Evolutionary conservation across 2,113 vertebrate genomes (phyloP), one percentile per base, ranked within the genome.

Genomic region (Collichthys lucidus): DNA sequence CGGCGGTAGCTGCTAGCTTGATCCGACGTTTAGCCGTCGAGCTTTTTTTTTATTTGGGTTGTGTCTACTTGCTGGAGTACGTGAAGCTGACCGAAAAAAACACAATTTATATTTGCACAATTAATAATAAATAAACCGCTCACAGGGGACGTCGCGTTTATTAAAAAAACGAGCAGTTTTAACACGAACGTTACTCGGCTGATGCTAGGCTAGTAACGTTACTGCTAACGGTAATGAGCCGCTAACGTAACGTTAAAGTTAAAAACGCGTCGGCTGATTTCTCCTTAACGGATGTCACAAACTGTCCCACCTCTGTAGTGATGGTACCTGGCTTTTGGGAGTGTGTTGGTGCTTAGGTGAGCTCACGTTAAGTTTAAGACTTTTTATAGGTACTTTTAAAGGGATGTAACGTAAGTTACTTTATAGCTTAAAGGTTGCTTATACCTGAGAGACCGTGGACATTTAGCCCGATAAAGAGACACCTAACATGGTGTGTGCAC

Each of bases 21-120:
- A 70, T 66, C 22, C 80, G 82, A 82, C 66, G 72, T 83, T 90
- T 79, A 91, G 86, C 76, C 80, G 69, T 87, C 87, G 73, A 82
- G 65, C 40, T 31, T 63, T 64, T 71, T 31, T 63, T 64, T 71
- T 52, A 68, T 64, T 60, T 49, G 3, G 52, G 29, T 70, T 62
- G 14, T 53, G 79, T 65, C 26, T 79, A 73, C 65, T 88, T 64
- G 14, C 26, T 74, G 47, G 31, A 67, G 52, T 22, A 53, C 55
- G 9, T 42, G 44, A 0, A 49, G 0, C 62, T 53, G 46, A 50
- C 57, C 35, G 26, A 26, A 26, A n/a, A 20, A 0, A 61, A 5
- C 0, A 0, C 1, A 4, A 19, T 65, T 0, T 31, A 1, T 0
- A 19, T 44, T 47, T 19, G 0, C 17, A 3, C 22, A 47, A 26